Evolutionary conservation across 30 jellyfish, hydroid and myxozoan genomes (phyloP), one percentile per base, ranked within the genome.

Genomic region (Sanderia malayensis): DNA sequence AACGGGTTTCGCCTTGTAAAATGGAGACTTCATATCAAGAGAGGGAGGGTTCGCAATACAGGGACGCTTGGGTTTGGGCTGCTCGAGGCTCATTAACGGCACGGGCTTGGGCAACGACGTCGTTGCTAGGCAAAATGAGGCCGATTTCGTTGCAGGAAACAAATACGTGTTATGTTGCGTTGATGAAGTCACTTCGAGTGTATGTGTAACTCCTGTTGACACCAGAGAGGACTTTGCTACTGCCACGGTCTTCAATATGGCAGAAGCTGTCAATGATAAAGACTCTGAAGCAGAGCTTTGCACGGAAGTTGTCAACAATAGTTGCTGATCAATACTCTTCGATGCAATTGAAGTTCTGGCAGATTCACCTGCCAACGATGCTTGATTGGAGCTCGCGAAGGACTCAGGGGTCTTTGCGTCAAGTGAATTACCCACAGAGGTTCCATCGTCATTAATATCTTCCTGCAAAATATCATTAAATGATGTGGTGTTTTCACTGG

Each of bases 11-110:
- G 89, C 76, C 76, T 58, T 78, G 34, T 32, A 78, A 44, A 78
- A 78, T 23, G 89, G 89, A 20, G 89, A 78, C 57, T 78, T 78
- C 89, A 78, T 78, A 65, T 78, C 89, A 18, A 78, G 67, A 11
- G 89, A 78, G 6, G 89, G 89, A 4, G 76, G 89, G 69, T 78
- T 78, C 26, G 74, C 76, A 26, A 78, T 64, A 52, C 89, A 78
- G 4, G 82, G 89, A 17, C 27, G 89, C 29, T 78, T 78, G 37
- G 68, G 70, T 44, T 55, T 63, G 4, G 49, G 37, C 28, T 63
- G 55, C 15, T 41, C 55, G 55, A 41, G 8, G 11, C 15, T 15
- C 55, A 6, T 41, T 41, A 15, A 8, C 15, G 15, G 55, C 55
- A 15, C 15, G 8, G 55, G 64, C 64, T 2, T 15, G 2, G 23